Conservation (phyloP, 2,888 invertebrate species). For the Onchidella celtica region DNA sequence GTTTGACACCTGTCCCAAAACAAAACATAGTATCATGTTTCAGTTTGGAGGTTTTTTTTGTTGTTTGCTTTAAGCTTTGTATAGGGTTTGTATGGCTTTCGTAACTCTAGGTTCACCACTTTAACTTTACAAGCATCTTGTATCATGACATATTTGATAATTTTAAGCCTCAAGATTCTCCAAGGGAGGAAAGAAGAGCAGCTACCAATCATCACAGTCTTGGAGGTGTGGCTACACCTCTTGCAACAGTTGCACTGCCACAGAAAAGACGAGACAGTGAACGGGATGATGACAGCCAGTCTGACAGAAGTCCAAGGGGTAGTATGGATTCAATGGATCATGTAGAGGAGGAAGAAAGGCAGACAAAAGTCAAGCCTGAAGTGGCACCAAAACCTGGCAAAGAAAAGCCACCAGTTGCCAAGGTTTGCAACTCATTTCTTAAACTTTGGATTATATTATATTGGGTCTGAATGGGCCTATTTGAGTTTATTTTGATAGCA, state of each 20-base stretch:
- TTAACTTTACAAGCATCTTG: neutral
- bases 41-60: too few relatives aligned
- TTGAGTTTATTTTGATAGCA: too few relatives aligned
- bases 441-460: too few relatives aligned
- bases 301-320: constrained; percentile 32
- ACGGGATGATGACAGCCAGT: neutral
- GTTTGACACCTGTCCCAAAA: too few relatives aligned
- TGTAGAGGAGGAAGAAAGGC: constrained; percentile 20
- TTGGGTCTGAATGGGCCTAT: too few relatives aligned
- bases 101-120: too few relatives aligned
- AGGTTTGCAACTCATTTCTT: too few relatives aligned
- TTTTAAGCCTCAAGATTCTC: constrained; percentile 39
- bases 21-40: too few relatives aligned
- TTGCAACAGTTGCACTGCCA: constrained; percentile 38
- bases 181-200: constrained; percentile 10
- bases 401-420: constrained; percentile 48
- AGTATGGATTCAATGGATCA: constrained; percentile 46
- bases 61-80: too few relatives aligned
- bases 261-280: neutral
- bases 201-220: constrained; percentile 8
- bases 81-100: too few relatives aligned
- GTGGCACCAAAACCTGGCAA: constrained; percentile 48
- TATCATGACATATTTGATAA: constrained; percentile 30
- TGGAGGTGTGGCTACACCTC: constrained; percentile 48
- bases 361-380: constrained; percentile 26